phyloP scores from a whole-genome alignment of 2,797 vertebrate species.

The Poecilia wingei region DNA sequence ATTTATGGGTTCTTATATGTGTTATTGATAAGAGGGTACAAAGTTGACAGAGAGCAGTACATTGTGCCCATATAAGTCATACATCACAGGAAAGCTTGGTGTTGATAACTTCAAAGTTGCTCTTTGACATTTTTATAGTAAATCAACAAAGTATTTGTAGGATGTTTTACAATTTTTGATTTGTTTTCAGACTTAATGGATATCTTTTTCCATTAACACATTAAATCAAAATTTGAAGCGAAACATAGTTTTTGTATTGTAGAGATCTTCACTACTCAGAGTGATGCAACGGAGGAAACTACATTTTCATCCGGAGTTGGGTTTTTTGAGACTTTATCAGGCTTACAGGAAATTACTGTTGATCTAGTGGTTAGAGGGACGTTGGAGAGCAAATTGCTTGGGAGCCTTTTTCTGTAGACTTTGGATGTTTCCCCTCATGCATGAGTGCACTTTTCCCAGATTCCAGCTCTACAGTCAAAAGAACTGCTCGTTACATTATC shows the following conservation, averaged over 20 bases:
- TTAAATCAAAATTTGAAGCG: not conserved
- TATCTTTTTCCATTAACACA: not conserved
- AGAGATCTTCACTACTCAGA: not conserved
- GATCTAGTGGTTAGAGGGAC: not conserved
- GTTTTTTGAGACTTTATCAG: not conserved
- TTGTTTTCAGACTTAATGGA: not conserved
- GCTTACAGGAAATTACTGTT: not conserved
- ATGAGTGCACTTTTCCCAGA: not conserved
- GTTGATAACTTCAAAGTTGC: not conserved
- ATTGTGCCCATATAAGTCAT: not conserved
- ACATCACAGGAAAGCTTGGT: not conserved
- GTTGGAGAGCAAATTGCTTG: not conserved
- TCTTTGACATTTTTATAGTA: not conserved
- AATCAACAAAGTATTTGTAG: too few species aligned
- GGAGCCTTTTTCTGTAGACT: not conserved
- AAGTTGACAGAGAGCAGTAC: not conserved
- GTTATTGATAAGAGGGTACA: constrained; percentile 33
- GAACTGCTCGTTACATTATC: not conserved
- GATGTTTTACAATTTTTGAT: too few species aligned
- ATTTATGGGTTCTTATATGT: not conserved
- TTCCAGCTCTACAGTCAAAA: not conserved
- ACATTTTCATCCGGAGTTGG: not conserved
- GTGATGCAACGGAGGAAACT: not conserved
- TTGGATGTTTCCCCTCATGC: not conserved
- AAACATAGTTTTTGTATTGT: not conserved